Conservation (phyloP, 1,140 invertebrate genomes). For the Cherax quadricarinatus region DNA sequence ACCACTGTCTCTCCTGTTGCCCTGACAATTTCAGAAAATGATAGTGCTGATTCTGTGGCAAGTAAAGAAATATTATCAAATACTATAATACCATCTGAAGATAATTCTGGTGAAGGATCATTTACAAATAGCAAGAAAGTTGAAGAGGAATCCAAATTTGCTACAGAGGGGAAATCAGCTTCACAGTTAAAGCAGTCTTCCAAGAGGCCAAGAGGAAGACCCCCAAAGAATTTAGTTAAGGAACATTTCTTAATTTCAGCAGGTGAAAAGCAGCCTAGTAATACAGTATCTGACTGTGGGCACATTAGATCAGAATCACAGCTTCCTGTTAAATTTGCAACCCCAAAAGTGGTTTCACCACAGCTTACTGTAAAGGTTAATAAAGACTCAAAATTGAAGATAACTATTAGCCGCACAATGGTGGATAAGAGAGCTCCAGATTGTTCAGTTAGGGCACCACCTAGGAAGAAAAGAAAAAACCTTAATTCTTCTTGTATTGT, state of each 20-base stretch:
- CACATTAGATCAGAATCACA: not conserved
- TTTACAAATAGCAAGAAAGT: not conserved
- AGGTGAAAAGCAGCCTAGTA: not conserved
- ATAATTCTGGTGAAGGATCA: not conserved
- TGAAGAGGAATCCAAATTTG: not conserved
- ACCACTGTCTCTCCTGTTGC: not conserved
- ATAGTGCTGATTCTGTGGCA: not conserved
- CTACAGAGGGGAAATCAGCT: not conserved
- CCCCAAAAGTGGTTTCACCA: not conserved
- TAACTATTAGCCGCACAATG: conserved; percentile 36
- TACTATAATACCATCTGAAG: not conserved
- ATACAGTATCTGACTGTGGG: not conserved
- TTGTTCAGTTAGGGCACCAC: not conserved
- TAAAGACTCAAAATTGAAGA: conserved; percentile 43
- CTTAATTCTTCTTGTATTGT: not conserved
- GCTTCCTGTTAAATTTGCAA: not conserved
- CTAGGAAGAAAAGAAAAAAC: conserved; percentile 33
- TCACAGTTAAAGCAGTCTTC: not conserved
- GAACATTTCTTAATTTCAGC: no score
- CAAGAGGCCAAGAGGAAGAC: conserved; percentile 30
- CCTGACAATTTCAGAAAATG: not conserved
- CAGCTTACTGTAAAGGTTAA: conserved; percentile 48
- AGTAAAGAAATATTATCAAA: not conserved
- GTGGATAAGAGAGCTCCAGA: conserved; percentile 34
- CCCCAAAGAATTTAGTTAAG: conserved; percentile 33